A percentile compares a stretch with the other conserved stretches of the same genome.
These are phyloP conservation scores for Melanocharis versteri DNA, from an alignment of 2,113 vertebrate species.

Conservation along the genomic window DNA sequence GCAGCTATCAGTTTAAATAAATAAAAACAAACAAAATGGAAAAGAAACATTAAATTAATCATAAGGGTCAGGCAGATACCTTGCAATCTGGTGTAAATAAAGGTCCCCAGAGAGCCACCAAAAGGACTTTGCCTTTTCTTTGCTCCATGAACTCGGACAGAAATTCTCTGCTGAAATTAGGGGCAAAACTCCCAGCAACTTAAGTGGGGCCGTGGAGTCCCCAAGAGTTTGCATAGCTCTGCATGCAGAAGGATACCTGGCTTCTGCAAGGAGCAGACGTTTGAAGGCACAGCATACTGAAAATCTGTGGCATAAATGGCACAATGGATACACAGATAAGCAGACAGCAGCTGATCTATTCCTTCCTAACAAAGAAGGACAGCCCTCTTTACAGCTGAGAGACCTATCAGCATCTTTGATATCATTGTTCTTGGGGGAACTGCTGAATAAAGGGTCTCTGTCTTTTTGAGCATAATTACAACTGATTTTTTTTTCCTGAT, in stretches of 20 bases:
- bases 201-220: neutral
- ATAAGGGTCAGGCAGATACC: neutral
- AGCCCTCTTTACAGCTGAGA: slow-evolving; percentile 33
- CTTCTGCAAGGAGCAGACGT: neutral
- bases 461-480: slow-evolving; percentile 62
- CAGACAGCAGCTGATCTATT: slow-evolving; percentile 42
- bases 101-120: neutral
- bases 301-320: slow-evolving; percentile 24
- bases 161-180: neutral
- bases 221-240: neutral
- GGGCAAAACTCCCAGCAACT: neutral
- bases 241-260: neutral
- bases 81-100: neutral
- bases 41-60: neutral
- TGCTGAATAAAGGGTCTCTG: slow-evolving; percentile 57
- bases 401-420: slow-evolving; percentile 60
- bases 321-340: slow-evolving; percentile 27
- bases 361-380: slow-evolving; percentile 53
- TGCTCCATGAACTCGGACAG: neutral
- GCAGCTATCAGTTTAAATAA: neutral
- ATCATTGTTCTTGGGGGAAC: slow-evolving; percentile 56
- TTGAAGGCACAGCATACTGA: neutral
- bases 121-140: neutral
- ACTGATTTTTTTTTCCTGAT: slow-evolving; percentile 43
- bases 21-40: neutral